Percentiles rank a stretch among this genome's conserved stretches.
Conservation (phyloP, 23 tunicate species). For the Halocynthia aurantium region DNA sequence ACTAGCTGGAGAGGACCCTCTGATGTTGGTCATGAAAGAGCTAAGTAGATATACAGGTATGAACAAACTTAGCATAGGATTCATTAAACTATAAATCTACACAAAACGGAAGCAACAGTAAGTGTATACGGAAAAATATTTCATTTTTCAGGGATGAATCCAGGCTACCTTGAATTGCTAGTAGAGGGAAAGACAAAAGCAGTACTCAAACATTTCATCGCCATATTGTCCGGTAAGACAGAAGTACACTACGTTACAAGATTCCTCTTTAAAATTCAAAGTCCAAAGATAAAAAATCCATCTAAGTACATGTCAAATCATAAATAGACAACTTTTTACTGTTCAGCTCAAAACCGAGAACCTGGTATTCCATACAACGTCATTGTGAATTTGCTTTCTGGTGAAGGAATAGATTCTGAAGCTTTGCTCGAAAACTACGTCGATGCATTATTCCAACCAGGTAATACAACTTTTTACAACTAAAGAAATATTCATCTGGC, state of each 20-base stretch:
- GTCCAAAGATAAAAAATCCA: neutral
- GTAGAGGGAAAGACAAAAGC: conserved; percentile 44
- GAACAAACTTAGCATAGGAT: too few relatives aligned
- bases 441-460: conserved; percentile 3
- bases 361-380: conserved; percentile 18
- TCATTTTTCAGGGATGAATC: conserved; percentile 40
- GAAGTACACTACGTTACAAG: neutral
- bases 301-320: neutral
- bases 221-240: conserved; percentile 46
- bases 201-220: conserved; percentile 44
- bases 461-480: neutral
- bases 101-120: too few relatives aligned
- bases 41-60: too few relatives aligned
- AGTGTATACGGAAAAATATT: neutral
- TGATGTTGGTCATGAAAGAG: neutral
- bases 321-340: neutral
- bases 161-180: conserved; percentile 36
- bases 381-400: neutral
- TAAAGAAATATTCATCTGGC: neutral
- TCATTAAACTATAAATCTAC: too few relatives aligned
- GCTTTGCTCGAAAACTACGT: conserved; percentile 1
- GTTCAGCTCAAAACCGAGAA: conserved; percentile 7
- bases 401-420: conserved; percentile 1
- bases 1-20: conserved; percentile 24
- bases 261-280: neutral